phyloP scores from a whole-genome alignment of 2,113 vertebrate species.

The Tichodroma muraria region DNA sequence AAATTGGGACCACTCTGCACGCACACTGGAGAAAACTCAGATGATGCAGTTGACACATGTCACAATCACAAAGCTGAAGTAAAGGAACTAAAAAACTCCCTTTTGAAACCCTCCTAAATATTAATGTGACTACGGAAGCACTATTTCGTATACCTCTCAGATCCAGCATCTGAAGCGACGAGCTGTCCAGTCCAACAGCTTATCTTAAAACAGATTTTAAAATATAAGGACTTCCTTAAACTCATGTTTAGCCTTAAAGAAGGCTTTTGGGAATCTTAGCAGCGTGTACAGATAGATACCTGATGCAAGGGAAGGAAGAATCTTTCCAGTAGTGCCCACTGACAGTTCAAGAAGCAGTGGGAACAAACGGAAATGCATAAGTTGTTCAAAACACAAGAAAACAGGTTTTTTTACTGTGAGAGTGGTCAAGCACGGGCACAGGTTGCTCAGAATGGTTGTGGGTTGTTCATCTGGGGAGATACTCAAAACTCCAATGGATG shows the following conservation, averaged over 20 bases:
- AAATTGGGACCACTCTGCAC: neutral
- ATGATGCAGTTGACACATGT: neutral
- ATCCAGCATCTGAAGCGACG: neutral
- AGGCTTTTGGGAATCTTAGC: neutral
- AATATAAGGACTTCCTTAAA: neutral
- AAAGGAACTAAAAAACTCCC: neutral
- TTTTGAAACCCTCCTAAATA: neutral
- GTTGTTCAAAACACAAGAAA: neutral
- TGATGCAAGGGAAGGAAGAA: neutral
- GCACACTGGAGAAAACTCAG: neutral
- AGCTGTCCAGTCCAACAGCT: neutral
- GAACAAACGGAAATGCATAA: neutral
- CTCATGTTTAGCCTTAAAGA: neutral
- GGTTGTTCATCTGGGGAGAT: neutral
- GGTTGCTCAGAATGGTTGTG: neutral
- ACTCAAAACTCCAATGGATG: neutral
- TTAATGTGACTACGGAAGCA: neutral
- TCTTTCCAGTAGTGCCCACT: neutral
- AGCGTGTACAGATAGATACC: neutral
- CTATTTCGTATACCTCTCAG: accelerated
- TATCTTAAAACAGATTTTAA: neutral
- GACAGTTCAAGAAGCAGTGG: neutral
- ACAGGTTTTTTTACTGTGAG: neutral
- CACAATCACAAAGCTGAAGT: neutral
- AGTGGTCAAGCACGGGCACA: neutral